phyloP scores from a whole-genome alignment of 2,113 vertebrate genomes.

The Pagrus major region DNA sequence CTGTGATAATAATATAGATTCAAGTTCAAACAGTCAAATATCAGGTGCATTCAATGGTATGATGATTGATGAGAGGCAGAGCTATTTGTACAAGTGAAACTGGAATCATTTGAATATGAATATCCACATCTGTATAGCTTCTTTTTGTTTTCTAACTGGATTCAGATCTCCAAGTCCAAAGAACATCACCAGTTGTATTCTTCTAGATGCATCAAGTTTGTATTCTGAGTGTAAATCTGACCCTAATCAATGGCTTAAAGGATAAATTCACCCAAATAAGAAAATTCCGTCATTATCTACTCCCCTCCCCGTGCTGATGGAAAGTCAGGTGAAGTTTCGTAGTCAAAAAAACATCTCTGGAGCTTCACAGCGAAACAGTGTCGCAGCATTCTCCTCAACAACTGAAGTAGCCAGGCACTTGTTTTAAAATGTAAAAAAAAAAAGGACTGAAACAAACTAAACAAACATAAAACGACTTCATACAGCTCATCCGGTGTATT shows the following conservation, averaged over 20 bases:
- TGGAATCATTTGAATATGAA: slow-evolving; percentile 35
- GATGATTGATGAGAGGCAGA: slow-evolving; percentile 1
- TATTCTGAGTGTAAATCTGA: slow-evolving; percentile 38
- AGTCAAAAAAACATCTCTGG: too few relatives aligned
- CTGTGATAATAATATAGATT: neutral
- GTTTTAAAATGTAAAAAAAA: too few relatives aligned
- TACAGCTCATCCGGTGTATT: too few relatives aligned
- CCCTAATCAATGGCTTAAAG: slow-evolving; percentile 34
- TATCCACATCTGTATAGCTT: slow-evolving; percentile 19
- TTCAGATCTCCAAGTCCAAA: neutral
- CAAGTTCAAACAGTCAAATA: slow-evolving; percentile 3
- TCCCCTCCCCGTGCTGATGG: too few relatives aligned
- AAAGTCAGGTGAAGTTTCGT: too few relatives aligned
- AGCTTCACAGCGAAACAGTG: too few relatives aligned
- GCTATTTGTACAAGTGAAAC: slow-evolving; percentile 24
- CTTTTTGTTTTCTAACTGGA: slow-evolving; percentile 9
- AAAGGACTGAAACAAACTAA: too few relatives aligned
- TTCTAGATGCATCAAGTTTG: slow-evolving; percentile 11
- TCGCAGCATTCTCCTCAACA: too few relatives aligned
- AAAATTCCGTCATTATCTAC: too few relatives aligned
- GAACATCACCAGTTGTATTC: slow-evolving; percentile 8
- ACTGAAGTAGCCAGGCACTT: too few relatives aligned
- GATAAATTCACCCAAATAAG: too few relatives aligned
- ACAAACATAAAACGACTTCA: too few relatives aligned
- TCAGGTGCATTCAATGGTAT: slow-evolving; percentile 21